Evolutionary conservation across 2,888 invertebrate genomes (phyloP).

Genomic region (Drosophila acutilabella): DNA sequence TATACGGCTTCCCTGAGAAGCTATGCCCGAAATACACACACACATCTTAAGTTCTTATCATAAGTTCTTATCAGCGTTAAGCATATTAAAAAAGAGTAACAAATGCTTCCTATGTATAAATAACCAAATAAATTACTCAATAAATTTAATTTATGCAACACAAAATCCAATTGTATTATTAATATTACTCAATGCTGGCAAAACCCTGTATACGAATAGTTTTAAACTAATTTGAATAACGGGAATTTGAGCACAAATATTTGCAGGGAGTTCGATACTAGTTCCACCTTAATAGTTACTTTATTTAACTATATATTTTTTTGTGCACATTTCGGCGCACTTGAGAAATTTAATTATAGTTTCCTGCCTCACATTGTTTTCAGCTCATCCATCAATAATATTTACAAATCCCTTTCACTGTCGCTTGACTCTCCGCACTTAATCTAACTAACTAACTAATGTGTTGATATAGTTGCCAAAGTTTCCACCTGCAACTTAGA

Average conservation of each 20-base stretch:
- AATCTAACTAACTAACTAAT: constrained; percentile 81
- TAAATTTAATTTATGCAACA: constrained; percentile 6
- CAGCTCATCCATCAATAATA: constrained; percentile 19
- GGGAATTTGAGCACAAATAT: constrained; percentile 35
- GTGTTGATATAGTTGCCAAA: constrained; percentile 81
- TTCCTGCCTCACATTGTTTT: constrained; percentile 20
- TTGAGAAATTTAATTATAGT: constrained; percentile 19
- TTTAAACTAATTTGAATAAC: constrained; percentile 6
- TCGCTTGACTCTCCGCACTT: constrained; percentile 29
- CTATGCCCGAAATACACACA: constrained; percentile 20
- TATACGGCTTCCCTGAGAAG: constrained; percentile 45
- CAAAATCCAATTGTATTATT: constrained; percentile 6
- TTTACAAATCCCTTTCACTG: constrained; percentile 41
- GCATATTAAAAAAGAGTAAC: constrained; percentile 9
- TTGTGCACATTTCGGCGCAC: constrained; percentile 26
- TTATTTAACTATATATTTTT: constrained; percentile 32
- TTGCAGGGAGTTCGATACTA: constrained; percentile 14
- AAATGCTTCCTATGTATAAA: constrained; percentile 8
- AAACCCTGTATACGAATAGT: constrained; percentile 17
- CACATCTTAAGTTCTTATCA: neutral
- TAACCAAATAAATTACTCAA: constrained; percentile 12
- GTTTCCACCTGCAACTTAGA: constrained; percentile 13
- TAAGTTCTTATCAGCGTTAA: constrained; percentile 16
- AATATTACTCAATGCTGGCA: constrained; percentile 2
- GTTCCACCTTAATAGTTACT: constrained; percentile 16